phyloP scores from a whole-genome alignment of 2,797 vertebrate genomes.

The Astyanax mexicanus region DNA sequence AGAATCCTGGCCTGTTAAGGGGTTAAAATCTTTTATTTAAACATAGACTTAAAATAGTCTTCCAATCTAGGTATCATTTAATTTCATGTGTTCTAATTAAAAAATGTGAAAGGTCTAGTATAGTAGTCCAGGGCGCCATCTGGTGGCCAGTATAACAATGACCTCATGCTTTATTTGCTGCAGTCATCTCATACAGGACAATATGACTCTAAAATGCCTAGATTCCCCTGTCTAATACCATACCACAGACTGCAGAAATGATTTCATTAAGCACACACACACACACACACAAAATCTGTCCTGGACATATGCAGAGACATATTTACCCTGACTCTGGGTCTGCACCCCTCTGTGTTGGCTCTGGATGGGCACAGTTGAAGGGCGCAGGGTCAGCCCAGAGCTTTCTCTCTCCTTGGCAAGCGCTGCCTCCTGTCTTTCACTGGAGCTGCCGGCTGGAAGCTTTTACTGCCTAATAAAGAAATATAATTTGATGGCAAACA shows the following conservation, averaged over 20 bases:
- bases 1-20: too few relatives aligned
- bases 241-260: background rate
- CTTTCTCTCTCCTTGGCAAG: slow-evolving; percentile 46
- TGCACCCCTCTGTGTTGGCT: slow-evolving; percentile 18
- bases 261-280: background rate
- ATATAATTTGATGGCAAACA: slow-evolving; percentile 55
- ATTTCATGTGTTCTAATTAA: too few relatives aligned
- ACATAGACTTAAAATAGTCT: too few relatives aligned
- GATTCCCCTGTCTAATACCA: background rate
- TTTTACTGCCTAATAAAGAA: slow-evolving; percentile 61
- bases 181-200: background rate
- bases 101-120: background rate
- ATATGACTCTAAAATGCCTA: background rate
- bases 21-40: too few relatives aligned
- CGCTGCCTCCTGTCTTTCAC: slow-evolving; percentile 51
- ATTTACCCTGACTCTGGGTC: slow-evolving; percentile 16
- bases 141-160: slow-evolving; percentile 56
- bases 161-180: background rate
- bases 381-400: slow-evolving; percentile 18
- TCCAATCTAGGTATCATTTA: too few relatives aligned
- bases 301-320: background rate
- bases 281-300: background rate
- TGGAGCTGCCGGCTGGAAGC: slow-evolving; percentile 58
- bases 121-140: slow-evolving; percentile 64
- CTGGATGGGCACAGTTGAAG: slow-evolving; percentile 30